Evolutionary conservation across 2,113 vertebrate species (phyloP), one percentile per base, ranked within the genome.

Genomic region (Epinephelus cyanopodus): DNA sequence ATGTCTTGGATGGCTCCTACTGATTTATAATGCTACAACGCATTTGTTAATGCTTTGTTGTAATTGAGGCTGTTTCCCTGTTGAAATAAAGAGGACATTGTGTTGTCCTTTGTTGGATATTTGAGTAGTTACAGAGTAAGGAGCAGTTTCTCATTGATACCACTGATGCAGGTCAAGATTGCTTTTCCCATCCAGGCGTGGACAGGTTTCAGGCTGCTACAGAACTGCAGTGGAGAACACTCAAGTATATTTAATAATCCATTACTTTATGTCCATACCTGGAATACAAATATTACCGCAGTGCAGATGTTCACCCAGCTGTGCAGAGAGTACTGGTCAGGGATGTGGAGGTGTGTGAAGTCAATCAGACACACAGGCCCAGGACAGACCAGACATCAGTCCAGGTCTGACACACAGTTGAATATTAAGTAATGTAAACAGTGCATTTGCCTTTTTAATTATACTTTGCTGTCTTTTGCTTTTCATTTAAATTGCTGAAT

Each of bases 301-400:
- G 86, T 67, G 1, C 21, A 69, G 53, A 90, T 53, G 84, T 82
- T 82, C 71, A 87, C 64, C 84, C 78, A 83, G 72, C 84, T 87
- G 75, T 90, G 79, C 63, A 78, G 56, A 33, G 87, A 87, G 66
- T 70, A 85, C 62, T 87, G 10, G 21, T 82, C 0, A 1, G 71
- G 63, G 57, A 88, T 53, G 11, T 60, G 12, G 4, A 37, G 13
- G 18, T 58, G 63, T 90, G 82, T 29, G 21, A 78, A 50, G 11
- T 74, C 52, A 25, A 91, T 85, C 63, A 63, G 0, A 76, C 76
- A 13, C 37, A 62, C 57, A 90, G 48, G 58, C 84, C 82, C 33
- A 85, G 47, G 37, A 39, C 6, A 8, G 77, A 81, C 56, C 45
- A 83, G 33, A 3, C 89, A 83, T 76, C 33, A 89, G 65, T 2